Evolutionary conservation across 92 coral and sea anemone species (phyloP).

Genomic region (Zoanthus sociatus): DNA sequence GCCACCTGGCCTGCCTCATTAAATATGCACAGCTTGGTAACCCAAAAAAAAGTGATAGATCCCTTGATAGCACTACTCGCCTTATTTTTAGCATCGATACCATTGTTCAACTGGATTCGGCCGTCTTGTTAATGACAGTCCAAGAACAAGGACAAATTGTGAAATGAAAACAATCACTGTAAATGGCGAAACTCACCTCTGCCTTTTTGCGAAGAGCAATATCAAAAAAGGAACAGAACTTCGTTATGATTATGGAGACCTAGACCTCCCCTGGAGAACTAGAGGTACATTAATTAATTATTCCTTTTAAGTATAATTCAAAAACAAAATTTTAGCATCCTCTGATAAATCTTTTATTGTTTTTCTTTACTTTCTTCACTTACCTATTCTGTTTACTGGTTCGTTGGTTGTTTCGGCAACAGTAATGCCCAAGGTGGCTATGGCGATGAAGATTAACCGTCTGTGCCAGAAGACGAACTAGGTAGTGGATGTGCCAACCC

Average conservation of each 20-base stretch:
- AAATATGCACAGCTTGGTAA: no score
- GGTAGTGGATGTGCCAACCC: no score
- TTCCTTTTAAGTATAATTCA: not conserved
- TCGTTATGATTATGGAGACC: not conserved
- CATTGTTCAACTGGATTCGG: not conserved
- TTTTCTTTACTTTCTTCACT: no score
- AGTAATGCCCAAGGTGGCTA: no score
- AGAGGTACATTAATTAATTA: not conserved
- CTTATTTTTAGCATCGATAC: not conserved
- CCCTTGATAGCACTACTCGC: no score
- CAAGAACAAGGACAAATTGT: not conserved
- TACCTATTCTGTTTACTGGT: no score
- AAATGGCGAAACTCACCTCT: not conserved
- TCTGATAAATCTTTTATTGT: not conserved
- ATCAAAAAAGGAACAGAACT: not conserved
- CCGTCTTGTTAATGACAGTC: not conserved
- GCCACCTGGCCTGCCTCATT: no score
- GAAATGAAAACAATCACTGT: not conserved
- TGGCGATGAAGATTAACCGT: no score
- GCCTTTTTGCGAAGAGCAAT: not conserved
- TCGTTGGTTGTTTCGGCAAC: no score
- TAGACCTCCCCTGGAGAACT: not conserved
- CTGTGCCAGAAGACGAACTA: no score
- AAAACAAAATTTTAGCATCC: not conserved
- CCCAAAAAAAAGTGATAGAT: no score